Evolutionary conservation across 2,113 vertebrate species (phyloP), one percentile per base, ranked within the genome.

Genomic region (Dipodomys ordii): DNA sequence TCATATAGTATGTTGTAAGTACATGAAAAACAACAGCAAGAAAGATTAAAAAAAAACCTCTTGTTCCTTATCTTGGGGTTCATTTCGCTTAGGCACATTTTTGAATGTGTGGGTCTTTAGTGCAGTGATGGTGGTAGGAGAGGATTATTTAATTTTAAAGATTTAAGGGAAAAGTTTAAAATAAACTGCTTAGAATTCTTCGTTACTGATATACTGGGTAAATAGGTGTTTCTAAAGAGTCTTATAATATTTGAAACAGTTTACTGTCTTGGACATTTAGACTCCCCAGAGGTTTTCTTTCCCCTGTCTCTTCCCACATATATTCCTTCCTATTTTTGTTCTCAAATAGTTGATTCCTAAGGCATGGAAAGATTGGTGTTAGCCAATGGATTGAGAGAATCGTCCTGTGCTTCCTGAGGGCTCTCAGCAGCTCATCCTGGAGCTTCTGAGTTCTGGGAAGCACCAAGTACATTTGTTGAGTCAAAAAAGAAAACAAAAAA

Each of bases 341-440:
- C 94, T 64, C 32, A 92, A 88, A 89, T 18, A 84, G 30, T 84
- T 87, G 90, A 72, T 80, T 88, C 46, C 72, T 91, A 87, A 95
- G 86, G 84, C 7, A 60, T 46, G 25, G 73, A 49, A 81, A 82
- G 12, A 27, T 65, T 64, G 32, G 12, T 3, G 5, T 78, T n/a
- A 79, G 35, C 49, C 22, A 85, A 23, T 3, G 68, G 39, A 89
- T 27, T 86, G 32, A 72, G 77, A 46, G 74, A 92, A 82, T 7
- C 13, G 60, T 79, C 77, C 83, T 72, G 27, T 22, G 60, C 46
- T 84, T 90, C 93, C 82, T 90, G 49, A 64, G 91, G 27, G 49
- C 69, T 90, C 85, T 62, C 73, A 74, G 25, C 27, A 69, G 78
- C n/a, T 92, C 49, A 25, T 94, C 39, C 69, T 87, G 19, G 87